Evolutionary conservation across 2,888 invertebrate genomes (phyloP), one percentile per base, ranked within the genome.

Genomic region (Galeruca laticollis): DNA sequence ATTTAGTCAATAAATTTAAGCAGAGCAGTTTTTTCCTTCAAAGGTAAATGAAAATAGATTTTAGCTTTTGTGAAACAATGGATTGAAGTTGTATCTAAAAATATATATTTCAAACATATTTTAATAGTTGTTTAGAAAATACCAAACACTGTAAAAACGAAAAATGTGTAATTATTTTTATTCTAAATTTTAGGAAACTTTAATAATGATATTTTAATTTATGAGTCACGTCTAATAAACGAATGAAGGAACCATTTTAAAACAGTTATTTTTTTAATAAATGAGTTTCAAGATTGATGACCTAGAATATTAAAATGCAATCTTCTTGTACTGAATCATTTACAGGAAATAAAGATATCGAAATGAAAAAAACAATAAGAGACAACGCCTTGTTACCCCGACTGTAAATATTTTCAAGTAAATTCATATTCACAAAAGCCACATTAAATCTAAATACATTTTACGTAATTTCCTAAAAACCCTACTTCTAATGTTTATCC

Each of bases 381-480:
- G 71, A 60, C 63, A 64, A 73, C 71, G 73, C 73, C 71, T 73
- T 61, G 59, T 60, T 60, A 47, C 54, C 60, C 56, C 61, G 66
- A 61, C 52, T 63, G 35, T n/a, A n/a, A n/a, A 54, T 21, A 52
- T 51, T 66, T 66, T 60, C 60, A 68, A 43, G n/a, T 15, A 60
- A 62, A 59, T 52, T 33, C 59, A 40, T 59, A 57, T 26, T 54
- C 51, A 60, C 59, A 65, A 56, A n/a, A 64, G 51, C 31, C 20
- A 51, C 18, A 65, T 9, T 10, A 35, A 37, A 67, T 51, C 33
- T 70, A 47, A 11, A 62, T 37, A 37, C 20, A 54, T 59, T 33
- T 52, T 20, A 15, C 62, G 62, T 52, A 59, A 65, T 60, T 18
- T 20, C 26, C 57, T 47, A 60, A 60, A 54, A 54, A 15, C 33